A percentile compares a stretch with the other conserved stretches of the same genome.
Conservation (phyloP, 1,140 invertebrate species). For the Ridgeia piscesae region DNA sequence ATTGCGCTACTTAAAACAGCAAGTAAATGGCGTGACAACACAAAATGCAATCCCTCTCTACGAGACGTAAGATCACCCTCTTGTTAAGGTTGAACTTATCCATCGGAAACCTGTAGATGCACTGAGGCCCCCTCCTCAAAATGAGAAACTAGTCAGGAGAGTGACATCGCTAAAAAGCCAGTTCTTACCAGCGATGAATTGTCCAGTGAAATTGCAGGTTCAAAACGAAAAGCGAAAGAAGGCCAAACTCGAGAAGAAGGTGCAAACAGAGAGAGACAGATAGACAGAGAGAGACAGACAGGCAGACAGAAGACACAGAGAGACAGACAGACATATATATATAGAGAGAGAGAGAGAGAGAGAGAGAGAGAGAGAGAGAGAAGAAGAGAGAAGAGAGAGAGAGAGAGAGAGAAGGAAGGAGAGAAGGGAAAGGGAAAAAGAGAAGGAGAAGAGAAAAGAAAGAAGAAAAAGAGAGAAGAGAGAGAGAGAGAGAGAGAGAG, state of each 20-base stretch:
- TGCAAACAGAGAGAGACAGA: not conserved
- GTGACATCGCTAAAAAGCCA: not conserved
- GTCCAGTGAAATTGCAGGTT: not conserved
- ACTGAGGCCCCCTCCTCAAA: not conserved
- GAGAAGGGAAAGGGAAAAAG: no score
- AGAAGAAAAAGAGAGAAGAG: no score
- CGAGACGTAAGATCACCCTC: not conserved
- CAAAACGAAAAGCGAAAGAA: not conserved
- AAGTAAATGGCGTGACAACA: not conserved
- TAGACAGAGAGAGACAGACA: not conserved
- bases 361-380: no score
- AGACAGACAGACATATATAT: no score
- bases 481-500: no score
- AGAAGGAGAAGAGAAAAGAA: no score
- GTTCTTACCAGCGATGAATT: not conserved
- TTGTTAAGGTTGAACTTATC: constrained; percentile 8
- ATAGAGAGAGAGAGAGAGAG: no score
- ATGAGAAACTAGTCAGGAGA: not conserved
- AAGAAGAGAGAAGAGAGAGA: no score
- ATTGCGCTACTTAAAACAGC: not conserved
- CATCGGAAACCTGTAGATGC: not conserved
- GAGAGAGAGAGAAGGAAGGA: no score
- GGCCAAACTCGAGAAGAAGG: not conserved
- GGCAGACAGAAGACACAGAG: no score
- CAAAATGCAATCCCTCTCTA: not conserved